These are phyloP conservation scores for Seriola quinqueradiata DNA, from an alignment of 2,113 vertebrate genomes.

Conservation along the genomic window DNA sequence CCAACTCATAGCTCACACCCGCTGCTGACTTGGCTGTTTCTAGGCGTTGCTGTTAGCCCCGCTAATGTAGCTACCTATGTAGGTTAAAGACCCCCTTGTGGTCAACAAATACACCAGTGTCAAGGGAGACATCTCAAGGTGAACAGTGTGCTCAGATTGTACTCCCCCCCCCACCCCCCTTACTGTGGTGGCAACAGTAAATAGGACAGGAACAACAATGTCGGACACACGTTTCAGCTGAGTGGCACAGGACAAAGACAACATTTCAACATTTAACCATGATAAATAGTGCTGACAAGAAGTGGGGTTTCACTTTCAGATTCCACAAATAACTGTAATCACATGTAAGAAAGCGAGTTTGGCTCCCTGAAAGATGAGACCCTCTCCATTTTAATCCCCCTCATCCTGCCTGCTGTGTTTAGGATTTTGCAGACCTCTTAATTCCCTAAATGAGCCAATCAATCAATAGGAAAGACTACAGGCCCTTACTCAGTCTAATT, in stretches of 20 bases:
- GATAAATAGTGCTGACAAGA: constrained; percentile 1
- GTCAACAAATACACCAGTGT: constrained; percentile 71
- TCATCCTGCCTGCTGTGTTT: constrained; percentile 59
- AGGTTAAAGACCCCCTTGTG: constrained; percentile 84
- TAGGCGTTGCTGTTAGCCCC: constrained; percentile 72
- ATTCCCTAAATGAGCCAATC: constrained; percentile 75
- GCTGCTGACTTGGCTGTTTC: constrained; percentile 80
- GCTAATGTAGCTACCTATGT: constrained; percentile 83
- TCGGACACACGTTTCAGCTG: constrained; percentile 47
- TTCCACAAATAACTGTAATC: constrained; percentile 3
- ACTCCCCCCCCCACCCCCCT: constrained; percentile 8
- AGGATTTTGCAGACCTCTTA: constrained; percentile 68
- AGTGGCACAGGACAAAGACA: constrained; percentile 1
- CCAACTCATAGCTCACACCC: constrained; percentile 59
- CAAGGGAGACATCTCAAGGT: constrained; percentile 81
- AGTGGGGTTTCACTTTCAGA: neutral
- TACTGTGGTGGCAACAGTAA: constrained; percentile 50
- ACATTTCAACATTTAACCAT: constrained; percentile 15
- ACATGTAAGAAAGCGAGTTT: constrained; percentile 4
- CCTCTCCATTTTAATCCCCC: constrained; percentile 47
- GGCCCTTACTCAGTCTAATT: constrained; percentile 74
- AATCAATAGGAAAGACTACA: constrained; percentile 66
- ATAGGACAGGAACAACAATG: constrained; percentile 60
- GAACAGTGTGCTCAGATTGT: constrained; percentile 55
- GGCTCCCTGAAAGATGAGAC: constrained; percentile 29